These are phyloP conservation scores for Ptychodera flava DNA, from an alignment of 35 echinoderm and acorn worm species.

Conservation along the genomic window DNA sequence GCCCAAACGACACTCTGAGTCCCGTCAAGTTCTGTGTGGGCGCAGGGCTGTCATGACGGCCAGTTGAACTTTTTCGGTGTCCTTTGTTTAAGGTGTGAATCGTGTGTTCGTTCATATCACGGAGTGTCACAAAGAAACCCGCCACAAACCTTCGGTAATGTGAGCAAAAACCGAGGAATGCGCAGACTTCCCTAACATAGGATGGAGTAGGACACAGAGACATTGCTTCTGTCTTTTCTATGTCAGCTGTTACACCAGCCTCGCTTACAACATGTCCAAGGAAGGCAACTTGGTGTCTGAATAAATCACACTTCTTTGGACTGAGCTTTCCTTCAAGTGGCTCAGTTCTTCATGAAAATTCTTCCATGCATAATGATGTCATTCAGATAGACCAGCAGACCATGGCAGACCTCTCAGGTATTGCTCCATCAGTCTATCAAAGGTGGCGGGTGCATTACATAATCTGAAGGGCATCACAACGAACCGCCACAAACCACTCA, in stretches of 20 bases:
- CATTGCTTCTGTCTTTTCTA: constrained; percentile 20
- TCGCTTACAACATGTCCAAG: constrained; percentile 47
- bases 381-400: constrained; percentile 45
- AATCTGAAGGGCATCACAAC: constrained; percentile 62
- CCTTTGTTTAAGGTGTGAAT: too few relatives aligned
- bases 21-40: constrained; percentile 28
- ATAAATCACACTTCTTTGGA: constrained; percentile 36
- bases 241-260: constrained; percentile 35
- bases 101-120: neutral
- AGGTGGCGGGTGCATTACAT: constrained; percentile 53
- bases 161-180: constrained; percentile 31
- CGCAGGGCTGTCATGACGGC: too few relatives aligned
- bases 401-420: constrained; percentile 56
- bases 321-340: constrained; percentile 33
- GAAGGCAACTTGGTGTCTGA: constrained; percentile 21
- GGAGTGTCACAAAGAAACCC: constrained; percentile 3
- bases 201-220: constrained; percentile 26
- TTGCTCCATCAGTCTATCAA: constrained; percentile 53
- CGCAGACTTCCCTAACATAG: neutral
- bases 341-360: constrained; percentile 33
- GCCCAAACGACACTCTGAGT: constrained; percentile 27
- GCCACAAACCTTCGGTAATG: constrained; percentile 23
- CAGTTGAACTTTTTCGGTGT: too few relatives aligned
- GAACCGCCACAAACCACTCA: constrained; percentile 47
- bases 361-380: constrained; percentile 39